Evolutionary conservation across 1,140 invertebrate species (phyloP).

Genomic region (Anoplophora glabripennis): DNA sequence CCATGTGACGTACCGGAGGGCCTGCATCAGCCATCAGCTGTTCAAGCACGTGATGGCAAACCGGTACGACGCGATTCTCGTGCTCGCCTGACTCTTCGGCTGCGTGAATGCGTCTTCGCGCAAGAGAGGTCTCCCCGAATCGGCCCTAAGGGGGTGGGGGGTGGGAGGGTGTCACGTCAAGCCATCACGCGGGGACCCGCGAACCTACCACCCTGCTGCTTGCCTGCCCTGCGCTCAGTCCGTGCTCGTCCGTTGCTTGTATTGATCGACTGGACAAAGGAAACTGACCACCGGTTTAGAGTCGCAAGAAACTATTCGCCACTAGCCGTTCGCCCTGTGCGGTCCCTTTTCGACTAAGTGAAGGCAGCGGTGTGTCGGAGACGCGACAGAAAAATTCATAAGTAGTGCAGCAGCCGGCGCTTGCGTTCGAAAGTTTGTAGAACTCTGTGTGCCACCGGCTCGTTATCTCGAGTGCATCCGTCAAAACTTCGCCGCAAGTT

Average conservation of each 20-base stretch:
- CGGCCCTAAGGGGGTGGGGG: slow-evolving; percentile 23
- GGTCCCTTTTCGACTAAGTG: slow-evolving; percentile 3
- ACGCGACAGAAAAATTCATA: slow-evolving; percentile 4
- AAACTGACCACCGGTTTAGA: slow-evolving; percentile 45
- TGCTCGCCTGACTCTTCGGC: slow-evolving; percentile 27
- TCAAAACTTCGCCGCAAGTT: slow-evolving; percentile 32
- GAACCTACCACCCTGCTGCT: slow-evolving; percentile 38
- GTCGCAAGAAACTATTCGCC: slow-evolving; percentile 42
- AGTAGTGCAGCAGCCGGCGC: slow-evolving; percentile 8
- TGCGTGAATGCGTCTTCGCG: slow-evolving; percentile 45
- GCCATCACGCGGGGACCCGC: slow-evolving; percentile 45
- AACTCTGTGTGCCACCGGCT: neutral
- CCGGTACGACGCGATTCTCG: neutral
- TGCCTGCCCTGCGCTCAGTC: slow-evolving; percentile 37
- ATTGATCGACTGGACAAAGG: slow-evolving; percentile 50
- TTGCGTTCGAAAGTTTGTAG: slow-evolving; percentile 22
- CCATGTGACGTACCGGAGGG: neutral
- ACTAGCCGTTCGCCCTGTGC: slow-evolving; percentile 22
- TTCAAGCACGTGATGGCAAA: slow-evolving; percentile 35
- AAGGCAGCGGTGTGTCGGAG: neutral
- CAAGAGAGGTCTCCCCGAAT: slow-evolving; percentile 33
- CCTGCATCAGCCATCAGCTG: slow-evolving; percentile 35
- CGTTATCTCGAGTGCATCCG: slow-evolving; percentile 16
- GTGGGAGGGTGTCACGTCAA: slow-evolving; percentile 49
- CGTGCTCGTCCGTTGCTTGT: slow-evolving; percentile 41